Evolutionary conservation across 2,113 vertebrate genomes (phyloP), one percentile per base, ranked within the genome.

Genomic region (Hucho hucho): DNA sequence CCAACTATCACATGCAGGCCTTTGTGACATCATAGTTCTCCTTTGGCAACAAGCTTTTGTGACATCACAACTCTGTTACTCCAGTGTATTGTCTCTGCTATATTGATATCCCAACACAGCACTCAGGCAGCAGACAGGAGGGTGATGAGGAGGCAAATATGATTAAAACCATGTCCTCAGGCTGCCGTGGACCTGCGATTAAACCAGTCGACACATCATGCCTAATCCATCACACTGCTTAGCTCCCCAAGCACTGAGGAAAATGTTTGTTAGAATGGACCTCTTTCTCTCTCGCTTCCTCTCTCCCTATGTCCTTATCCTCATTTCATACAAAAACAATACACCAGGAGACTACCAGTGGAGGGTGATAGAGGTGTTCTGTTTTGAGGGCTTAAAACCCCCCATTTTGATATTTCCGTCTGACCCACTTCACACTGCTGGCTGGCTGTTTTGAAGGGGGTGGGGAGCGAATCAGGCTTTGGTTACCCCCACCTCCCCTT

Each of bases 101-200:
- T 43, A 43, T 43, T 37, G 64, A 32, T 32, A 32, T 67, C 26
- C 29, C 64, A 37, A 6, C 16, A 16, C 64, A 67, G 64, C 64
- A 28, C 64, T 32, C 22, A 20, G 26, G 64, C 64, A 85, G 86
- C 88, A 89, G 89, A 88, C 81, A 72, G 87, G 84, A 89, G 89
- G 88, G 88, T 91, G 91, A 92, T 89, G 90, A 91, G 88, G 88
- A 92, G 88, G 85, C 85, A 89, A 91, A 91, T 90, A 89, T 91
- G 90, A 91, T 92, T 89, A 91, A 90, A 90, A 86, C 86, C 80
- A 81, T 89, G 87, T 89, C 87, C 84, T 89, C 83, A 72, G 86
- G 90, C 87, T 86, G 83, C 74, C 86, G 84, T 78, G 87, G 88
- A 89, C 89, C 83, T 85, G 82, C 82, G 85, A 90, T 89, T 87